These are phyloP conservation scores for Tursiops truncatus DNA, from an alignment of 2,113 vertebrate species.

Conservation along the genomic window DNA sequence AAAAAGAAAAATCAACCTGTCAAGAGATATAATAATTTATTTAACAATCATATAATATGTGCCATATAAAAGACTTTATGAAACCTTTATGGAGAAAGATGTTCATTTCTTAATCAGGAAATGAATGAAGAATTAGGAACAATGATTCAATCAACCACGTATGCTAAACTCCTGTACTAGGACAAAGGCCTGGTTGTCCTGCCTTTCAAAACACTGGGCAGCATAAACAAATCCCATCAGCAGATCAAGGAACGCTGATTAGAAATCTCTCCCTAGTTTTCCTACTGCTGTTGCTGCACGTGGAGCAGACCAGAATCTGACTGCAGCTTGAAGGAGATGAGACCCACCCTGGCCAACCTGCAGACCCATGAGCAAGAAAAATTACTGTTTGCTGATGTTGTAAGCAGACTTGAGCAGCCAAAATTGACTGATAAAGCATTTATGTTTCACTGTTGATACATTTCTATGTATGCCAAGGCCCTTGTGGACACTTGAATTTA, in stretches of 20 bases:
- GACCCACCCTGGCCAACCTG: neutral
- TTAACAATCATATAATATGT: constrained; percentile 7
- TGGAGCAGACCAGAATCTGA: neutral
- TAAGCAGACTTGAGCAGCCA: neutral
- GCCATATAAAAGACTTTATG: neutral
- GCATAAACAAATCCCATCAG: constrained; percentile 3
- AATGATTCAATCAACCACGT: neutral
- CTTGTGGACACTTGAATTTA: neutral
- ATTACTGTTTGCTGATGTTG: neutral
- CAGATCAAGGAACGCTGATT: neutral
- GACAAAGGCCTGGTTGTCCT: neutral
- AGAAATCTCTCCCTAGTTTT: neutral
- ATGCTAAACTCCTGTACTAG: neutral
- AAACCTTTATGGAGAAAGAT: neutral
- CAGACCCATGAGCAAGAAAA: constrained; percentile 14
- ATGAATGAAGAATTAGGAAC: neutral
- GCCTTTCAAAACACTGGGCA: neutral
- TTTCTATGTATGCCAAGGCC: neutral
- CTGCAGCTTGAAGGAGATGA: neutral
- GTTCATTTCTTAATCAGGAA: constrained; percentile 19
- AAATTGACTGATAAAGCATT: neutral
- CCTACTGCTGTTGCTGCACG: neutral
- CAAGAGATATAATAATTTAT: neutral
- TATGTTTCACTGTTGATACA: neutral
- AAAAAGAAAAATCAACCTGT: constrained; percentile 15